Conservation (phyloP, 2,113 vertebrate species). For the Anoplopoma fimbria region DNA sequence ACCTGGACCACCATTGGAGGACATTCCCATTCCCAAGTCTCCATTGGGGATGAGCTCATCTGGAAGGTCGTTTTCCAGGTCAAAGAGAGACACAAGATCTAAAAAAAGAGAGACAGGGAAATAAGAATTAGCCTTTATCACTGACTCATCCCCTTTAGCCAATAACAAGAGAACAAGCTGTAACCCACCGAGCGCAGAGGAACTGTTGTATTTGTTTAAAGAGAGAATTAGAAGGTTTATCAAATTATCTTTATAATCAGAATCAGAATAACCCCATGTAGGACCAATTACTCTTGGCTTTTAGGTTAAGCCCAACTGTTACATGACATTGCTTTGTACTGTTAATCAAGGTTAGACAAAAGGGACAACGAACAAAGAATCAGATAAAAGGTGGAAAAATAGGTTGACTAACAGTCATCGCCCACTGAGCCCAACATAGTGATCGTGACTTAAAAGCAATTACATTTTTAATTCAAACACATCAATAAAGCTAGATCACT, state of each 20-base stretch:
- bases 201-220: neutral
- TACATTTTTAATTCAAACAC: neutral
- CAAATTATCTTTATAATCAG: neutral
- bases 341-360: neutral
- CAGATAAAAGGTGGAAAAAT: neutral
- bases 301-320: neutral
- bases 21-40: conserved; percentile 89
- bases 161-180: neutral
- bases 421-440: neutral
- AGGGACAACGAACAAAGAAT: neutral
- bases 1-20: conserved; percentile 75
- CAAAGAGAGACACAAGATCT: conserved; percentile 97
- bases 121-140: conserved; percentile 13
- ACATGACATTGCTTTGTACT: neutral
- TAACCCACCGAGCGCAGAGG: neutral
- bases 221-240: neutral
- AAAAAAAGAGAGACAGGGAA: conserved; percentile 27
- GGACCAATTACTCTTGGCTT: neutral
- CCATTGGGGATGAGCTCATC: conserved; percentile 98
- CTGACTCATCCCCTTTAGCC: neutral
- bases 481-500: neutral
- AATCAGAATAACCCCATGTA: neutral
- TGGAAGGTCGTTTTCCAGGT: conserved; percentile 98
- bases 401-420: neutral
- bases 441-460: neutral